Conservation (phyloP, 2,113 vertebrate genomes). For the Nycticebus coucang region DNA sequence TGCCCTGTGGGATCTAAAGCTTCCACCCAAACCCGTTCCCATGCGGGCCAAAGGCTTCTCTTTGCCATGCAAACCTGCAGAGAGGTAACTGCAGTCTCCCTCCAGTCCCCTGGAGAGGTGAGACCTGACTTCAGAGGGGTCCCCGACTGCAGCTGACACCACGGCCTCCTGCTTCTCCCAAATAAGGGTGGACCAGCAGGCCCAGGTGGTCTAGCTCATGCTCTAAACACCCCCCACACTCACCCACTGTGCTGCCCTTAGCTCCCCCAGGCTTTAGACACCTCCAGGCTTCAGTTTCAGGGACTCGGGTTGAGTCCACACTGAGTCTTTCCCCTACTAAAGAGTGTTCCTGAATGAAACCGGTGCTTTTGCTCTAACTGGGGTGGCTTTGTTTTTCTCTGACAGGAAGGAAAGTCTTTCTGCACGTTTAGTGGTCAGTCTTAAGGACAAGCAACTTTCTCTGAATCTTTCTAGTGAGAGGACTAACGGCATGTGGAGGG, state of each 20-base stretch:
- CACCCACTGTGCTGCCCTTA: no score
- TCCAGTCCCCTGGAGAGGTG: background rate
- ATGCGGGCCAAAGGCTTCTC: no score
- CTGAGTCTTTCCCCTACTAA: fast-evolving
- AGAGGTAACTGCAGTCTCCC: background rate
- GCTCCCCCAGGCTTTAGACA: no score
- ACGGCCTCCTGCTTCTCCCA: background rate
- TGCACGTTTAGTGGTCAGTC: background rate
- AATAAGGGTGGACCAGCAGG: background rate
- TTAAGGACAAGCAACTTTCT: background rate
- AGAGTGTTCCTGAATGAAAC: background rate
- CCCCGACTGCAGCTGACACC: no score
- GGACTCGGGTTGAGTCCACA: no score
- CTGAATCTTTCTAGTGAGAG: background rate
- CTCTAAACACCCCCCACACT: no score
- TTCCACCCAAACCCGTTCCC: background rate
- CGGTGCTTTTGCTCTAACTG: fast-evolving
- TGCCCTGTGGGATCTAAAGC: background rate
- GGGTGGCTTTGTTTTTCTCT: background rate
- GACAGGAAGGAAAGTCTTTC: background rate
- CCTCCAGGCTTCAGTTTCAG: no score
- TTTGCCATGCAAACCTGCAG: background rate
- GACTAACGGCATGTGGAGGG: fast-evolving
- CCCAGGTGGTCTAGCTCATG: no score
- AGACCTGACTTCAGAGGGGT: background rate